Evolutionary conservation across 2,888 invertebrate genomes (phyloP), one percentile per base, ranked within the genome.

Genomic region (Cantharis lateralis): DNA sequence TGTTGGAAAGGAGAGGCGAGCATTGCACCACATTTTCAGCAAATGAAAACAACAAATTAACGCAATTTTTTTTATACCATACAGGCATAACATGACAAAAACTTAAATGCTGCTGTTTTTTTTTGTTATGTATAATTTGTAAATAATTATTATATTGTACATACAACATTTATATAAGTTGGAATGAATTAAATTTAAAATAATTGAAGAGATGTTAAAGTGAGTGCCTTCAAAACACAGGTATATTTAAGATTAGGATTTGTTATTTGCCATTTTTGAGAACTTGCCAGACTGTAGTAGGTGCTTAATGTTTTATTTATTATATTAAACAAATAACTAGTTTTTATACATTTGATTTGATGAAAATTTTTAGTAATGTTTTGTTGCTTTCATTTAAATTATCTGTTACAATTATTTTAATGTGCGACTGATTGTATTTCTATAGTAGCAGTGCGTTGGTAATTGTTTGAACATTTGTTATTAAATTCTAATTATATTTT

Each of bases 241-340:
- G 7, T 48, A n/a, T 48, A 48, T 48, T 48, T 48, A 48, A 48
- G 48, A n/a, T 48, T 48, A 48, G n/a, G 48, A 48, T 48, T 48
- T 72, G 71, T 62, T 68, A 15, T 74, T 77, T 77, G 77, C 77
- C 77, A 74, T 77, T 77, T 64, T 75, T n/a, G 61, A 69, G 70
- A 73, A 76, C 78, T 78, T 78, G 78, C 78, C 78, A 76, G 75
- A 78, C 72, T 74, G 48, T 70, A 72, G 68, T 71, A 71, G 77
- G 78, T 78, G 77, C 77, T 77, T 76, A 73, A 48, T 48, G n/a
- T 48, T 48, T 48, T 48, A 48, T 48, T 48, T 48, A 48, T 48
- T 48, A 48, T 48, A 48, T 48, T 48, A 48, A 48, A 48, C 48
- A 48, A 48, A 48, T 48, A n/a, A 48, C 48, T 48, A 48, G n/a